A percentile compares a stretch with the other conserved stretches of the same genome.
These are phyloP conservation scores for Chymomyza caudatula DNA, from an alignment of 2,888 invertebrate genomes.

Conservation along the genomic window DNA sequence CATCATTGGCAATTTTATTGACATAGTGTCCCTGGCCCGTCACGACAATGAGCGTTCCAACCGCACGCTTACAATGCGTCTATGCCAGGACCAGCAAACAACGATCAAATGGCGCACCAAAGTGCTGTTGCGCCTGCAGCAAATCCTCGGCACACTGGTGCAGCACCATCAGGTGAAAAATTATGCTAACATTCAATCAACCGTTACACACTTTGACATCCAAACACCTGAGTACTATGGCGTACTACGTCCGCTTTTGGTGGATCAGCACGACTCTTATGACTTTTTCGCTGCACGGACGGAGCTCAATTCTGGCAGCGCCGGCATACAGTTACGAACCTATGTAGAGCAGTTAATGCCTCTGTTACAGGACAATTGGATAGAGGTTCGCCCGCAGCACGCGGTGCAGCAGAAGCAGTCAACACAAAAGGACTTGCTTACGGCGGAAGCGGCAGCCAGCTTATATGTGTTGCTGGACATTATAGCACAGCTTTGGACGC, in stretches of 20 bases:
- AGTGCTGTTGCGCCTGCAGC: conserved; percentile 85
- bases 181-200: neutral
- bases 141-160: conserved; percentile 79
- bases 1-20: conserved; percentile 88
- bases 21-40: conserved; percentile 88
- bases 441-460: conserved; percentile 82
- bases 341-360: conserved; percentile 86
- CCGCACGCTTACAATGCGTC: conserved; percentile 84
- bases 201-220: conserved; percentile 36
- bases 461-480: conserved; percentile 83
- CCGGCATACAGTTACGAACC: conserved; percentile 77
- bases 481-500: conserved; percentile 81
- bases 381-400: conserved; percentile 84
- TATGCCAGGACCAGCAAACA: conserved; percentile 84
- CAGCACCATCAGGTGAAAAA: conserved; percentile 40
- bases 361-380: conserved; percentile 89
- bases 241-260: conserved; percentile 13
- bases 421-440: conserved; percentile 75
- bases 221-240: conserved; percentile 51
- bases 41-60: conserved; percentile 83
- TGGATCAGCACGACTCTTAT: conserved; percentile 16
- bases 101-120: conserved; percentile 88
- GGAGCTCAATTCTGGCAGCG: conserved; percentile 20
- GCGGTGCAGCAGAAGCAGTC: conserved; percentile 19
- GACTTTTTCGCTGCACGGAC: conserved; percentile 22